Evolutionary conservation across 2,797 vertebrate species (phyloP).

Genomic region (Hoplostethus atlanticus): DNA sequence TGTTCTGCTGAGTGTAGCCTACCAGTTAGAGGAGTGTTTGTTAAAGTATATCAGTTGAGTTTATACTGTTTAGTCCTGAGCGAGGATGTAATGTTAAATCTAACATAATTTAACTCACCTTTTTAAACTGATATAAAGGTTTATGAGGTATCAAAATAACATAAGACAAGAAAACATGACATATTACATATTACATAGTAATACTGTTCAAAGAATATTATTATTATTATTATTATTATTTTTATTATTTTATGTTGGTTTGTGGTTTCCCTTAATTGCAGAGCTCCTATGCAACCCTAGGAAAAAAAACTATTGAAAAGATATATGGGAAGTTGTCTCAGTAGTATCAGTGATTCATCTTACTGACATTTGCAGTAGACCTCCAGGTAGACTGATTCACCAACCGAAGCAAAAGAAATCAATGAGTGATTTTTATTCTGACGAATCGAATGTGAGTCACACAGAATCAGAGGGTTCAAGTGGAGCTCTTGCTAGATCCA

Average conservation of each 20-base stretch:
- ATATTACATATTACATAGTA: too few species aligned
- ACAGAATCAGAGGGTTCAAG: neutral
- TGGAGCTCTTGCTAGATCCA: neutral
- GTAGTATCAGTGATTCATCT: conserved; percentile 45
- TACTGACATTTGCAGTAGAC: conserved; percentile 45
- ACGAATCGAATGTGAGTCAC: conserved; percentile 42
- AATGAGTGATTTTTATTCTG: neutral
- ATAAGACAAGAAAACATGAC: too few species aligned
- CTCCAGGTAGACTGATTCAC: conserved; percentile 50
- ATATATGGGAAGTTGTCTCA: neutral
- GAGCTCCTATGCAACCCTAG: too few species aligned
- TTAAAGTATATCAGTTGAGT: neutral
- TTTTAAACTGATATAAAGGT: neutral
- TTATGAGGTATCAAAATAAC: neutral
- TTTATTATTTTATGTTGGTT: too few species aligned
- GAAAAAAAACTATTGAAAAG: too few species aligned
- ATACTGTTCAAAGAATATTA: too few species aligned
- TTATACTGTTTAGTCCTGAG: neutral
- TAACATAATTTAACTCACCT: too few species aligned
- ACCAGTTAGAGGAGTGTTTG: conserved; percentile 1
- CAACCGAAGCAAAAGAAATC: conserved; percentile 1
- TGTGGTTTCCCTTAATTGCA: neutral
- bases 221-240: too few species aligned
- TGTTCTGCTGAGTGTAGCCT: conserved; percentile 10
- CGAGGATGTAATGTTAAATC: neutral